Evolutionary conservation across 2,888 invertebrate species (phyloP), one percentile per base, ranked within the genome.

Genomic region (Scelioninae gen. 2): DNA sequence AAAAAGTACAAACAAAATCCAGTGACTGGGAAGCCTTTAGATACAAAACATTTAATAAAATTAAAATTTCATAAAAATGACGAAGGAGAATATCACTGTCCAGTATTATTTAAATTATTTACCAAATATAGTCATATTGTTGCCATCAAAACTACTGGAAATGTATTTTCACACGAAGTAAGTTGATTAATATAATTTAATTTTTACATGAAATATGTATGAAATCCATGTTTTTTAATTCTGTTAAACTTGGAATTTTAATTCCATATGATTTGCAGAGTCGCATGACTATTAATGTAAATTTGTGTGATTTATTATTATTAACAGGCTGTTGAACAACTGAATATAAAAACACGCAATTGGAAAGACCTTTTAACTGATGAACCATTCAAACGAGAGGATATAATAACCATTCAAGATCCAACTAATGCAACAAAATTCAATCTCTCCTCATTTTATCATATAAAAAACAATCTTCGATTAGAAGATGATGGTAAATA

Each of bases 101-200:
- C 98, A 0, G 96, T 98, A 2, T 87, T 97, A 18, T 97, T 95
- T 83, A 97, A 96, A 86, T 89, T 91, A 0, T 96, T 98, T 81
- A 96, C 95, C 0, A 96, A 96, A 82, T 96, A 96, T 86, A 95
- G 96, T 0, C 94, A 97, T 82, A 96, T 99, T 85, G 96, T 96
- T 16, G 94, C 96, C 0, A 91, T 98, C 71, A 91, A 90, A 60
- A 92, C 92, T 0, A 97, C 96, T 6, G 99, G 99, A 19, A 98
- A 99, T 90, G 97, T 99, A 0, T 99, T 93, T 86, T 94, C 94
- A 0, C 91, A 93, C 88, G 98, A 99, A 80, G 84, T 82, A 73
- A 57, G 58, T 22, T 45, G n/a, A 16, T 37, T 18, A 39, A 46
- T 46, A 15, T 46, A 48, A 43, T 37, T 60, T 35, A 7, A 31